Percentiles rank a stretch among this genome's conserved stretches.
Conservation (phyloP, 1,140 invertebrate species). For the Anastrepha obliqua region DNA sequence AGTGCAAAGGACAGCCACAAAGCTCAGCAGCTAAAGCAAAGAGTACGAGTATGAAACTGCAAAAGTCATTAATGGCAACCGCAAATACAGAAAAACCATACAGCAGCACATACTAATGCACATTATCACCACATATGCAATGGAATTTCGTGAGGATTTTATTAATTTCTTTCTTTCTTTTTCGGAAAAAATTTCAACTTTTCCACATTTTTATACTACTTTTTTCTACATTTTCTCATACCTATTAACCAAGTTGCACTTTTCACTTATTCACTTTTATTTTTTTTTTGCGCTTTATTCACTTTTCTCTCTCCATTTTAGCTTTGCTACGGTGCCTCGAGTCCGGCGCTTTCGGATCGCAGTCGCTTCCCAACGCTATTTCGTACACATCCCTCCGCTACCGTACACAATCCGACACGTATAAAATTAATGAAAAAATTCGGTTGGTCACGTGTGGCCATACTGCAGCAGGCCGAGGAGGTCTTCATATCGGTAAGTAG, state of each 20-base stretch:
- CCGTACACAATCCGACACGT: slow-evolving; percentile 98
- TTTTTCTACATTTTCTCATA: background rate
- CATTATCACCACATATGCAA: background rate
- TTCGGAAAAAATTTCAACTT: background rate
- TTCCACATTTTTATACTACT: background rate
- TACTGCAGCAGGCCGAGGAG: slow-evolving; percentile 98
- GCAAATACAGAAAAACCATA: background rate
- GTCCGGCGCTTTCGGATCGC: slow-evolving; percentile 97
- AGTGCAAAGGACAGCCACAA: slow-evolving; percentile 10
- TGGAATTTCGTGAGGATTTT: slow-evolving; percentile 2
- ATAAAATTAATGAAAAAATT: slow-evolving; percentile 98
- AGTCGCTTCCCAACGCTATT: slow-evolving; percentile 98
- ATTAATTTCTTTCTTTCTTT: background rate
- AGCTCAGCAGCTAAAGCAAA: background rate
- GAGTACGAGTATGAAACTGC: background rate
- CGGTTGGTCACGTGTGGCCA: slow-evolving; percentile 96
- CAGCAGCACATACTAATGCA: background rate
- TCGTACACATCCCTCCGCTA: slow-evolving; percentile 98
- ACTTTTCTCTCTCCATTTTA: slow-evolving; percentile 75
- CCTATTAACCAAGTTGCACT: background rate
- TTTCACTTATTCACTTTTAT: slow-evolving; percentile 31
- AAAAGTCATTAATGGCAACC: background rate
- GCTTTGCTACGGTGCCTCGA: slow-evolving; percentile 98
- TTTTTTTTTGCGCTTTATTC: background rate
- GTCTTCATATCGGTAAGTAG: slow-evolving; percentile 95